Evolutionary conservation across 2,113 vertebrate species (phyloP).

Genomic region (Microtus oregoni): DNA sequence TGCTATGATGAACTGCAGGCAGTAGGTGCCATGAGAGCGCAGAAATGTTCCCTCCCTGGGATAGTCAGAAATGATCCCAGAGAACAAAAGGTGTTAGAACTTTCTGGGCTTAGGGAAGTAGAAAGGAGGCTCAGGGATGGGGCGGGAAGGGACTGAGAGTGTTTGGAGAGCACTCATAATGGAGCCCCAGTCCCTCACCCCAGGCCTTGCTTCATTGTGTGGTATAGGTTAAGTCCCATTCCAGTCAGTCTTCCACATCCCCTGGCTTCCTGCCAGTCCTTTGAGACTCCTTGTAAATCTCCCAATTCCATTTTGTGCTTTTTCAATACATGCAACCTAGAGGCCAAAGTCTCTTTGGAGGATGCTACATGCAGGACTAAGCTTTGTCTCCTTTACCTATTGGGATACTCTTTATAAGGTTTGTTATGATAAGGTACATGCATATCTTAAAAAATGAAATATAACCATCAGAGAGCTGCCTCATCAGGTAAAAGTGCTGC

Average conservation of each 20-base stretch:
- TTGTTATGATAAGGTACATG: not conserved
- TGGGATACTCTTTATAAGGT: not conserved
- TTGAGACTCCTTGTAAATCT: not conserved
- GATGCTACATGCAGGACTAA: not conserved
- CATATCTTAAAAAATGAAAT: slow-evolving; percentile 6
- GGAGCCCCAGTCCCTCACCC: not conserved
- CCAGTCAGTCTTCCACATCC: not conserved
- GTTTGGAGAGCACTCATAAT: not conserved
- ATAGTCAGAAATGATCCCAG: not conserved
- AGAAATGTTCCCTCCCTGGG: not conserved
- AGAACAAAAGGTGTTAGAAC: not conserved
- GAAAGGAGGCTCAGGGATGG: not conserved
- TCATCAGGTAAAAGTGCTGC: not conserved
- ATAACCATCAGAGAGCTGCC: not conserved
- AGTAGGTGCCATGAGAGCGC: not conserved
- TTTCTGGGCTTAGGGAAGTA: not conserved
- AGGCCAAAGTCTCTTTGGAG: too few relatives aligned
- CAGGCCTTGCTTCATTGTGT: not conserved
- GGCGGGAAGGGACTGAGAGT: not conserved
- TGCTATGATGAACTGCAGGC: not conserved
- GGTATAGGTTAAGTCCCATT: not conserved
- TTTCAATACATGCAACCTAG: not conserved
- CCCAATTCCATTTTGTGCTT: not conserved
- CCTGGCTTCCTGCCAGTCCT: not conserved
- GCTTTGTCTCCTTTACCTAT: not conserved